Evolutionary conservation across 2,113 vertebrate genomes (phyloP).

Genomic region (Phalacrocorax aristotelis): DNA sequence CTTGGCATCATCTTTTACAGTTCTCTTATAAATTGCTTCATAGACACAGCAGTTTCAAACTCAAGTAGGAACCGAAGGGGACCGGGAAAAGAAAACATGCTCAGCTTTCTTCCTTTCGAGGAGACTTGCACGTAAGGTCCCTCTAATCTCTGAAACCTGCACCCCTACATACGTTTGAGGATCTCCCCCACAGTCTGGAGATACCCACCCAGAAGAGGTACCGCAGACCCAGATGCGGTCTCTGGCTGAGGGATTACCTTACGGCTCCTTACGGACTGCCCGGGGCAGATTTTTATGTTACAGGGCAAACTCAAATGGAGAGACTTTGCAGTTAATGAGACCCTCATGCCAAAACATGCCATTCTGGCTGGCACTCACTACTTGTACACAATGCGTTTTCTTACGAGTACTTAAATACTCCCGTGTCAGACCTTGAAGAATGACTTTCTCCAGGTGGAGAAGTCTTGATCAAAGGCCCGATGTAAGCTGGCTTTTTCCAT

Average conservation of each 20-base stretch:
- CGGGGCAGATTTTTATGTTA: not conserved
- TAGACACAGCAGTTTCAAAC: not conserved
- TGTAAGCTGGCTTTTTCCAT: not conserved
- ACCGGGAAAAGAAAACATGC: not conserved
- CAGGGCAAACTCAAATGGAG: not conserved
- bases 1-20: not conserved
- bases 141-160: not conserved
- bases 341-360: not conserved
- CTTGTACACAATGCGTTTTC: accelerated
- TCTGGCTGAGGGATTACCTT: not conserved
- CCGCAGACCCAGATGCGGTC: not conserved
- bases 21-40: not conserved
- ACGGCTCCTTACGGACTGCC: not conserved
- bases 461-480: not conserved
- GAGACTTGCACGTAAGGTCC: not conserved
- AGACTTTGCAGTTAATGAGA: not conserved
- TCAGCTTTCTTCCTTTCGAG: not conserved
- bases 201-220: not conserved
- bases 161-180: not conserved
- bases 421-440: not conserved
- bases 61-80: not conserved
- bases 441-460: not conserved
- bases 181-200: not conserved
- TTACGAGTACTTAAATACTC: accelerated
- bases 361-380: accelerated